Evolutionary conservation across 2,888 invertebrate genomes (phyloP).

Genomic region (Pemphredon lugubris): DNA sequence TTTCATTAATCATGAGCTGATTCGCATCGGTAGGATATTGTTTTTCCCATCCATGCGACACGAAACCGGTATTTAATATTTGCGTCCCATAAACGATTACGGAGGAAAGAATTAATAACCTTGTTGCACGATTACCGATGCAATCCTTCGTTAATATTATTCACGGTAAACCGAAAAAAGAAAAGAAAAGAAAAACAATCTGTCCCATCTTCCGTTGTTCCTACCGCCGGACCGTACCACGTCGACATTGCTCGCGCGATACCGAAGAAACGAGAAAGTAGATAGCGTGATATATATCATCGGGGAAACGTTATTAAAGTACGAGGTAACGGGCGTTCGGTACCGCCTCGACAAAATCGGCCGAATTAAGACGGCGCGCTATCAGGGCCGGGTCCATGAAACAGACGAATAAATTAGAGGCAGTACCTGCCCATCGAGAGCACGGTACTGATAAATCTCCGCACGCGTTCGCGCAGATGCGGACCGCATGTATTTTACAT

Average conservation of each 20-base stretch:
- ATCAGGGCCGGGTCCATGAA: slow-evolving; percentile 62
- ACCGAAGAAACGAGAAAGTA: slow-evolving; percentile 3
- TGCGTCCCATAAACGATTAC: too few species aligned
- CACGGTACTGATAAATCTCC: slow-evolving; percentile 74
- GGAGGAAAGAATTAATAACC: too few species aligned
- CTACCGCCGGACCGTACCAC: too few species aligned
- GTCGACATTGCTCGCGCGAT: background rate
- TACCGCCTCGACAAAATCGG: slow-evolving; percentile 55
- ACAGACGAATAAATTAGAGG: slow-evolving; percentile 72
- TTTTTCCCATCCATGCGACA: too few species aligned
- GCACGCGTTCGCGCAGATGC: slow-evolving; percentile 67
- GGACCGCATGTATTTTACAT: slow-evolving; percentile 77
- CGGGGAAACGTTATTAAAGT: slow-evolving; percentile 43
- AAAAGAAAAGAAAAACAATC: too few species aligned
- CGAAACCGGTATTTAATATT: too few species aligned
- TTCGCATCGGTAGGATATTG: too few species aligned
- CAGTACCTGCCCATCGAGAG: slow-evolving; percentile 71
- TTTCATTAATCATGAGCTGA: too few species aligned
- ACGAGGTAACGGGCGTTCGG: slow-evolving; percentile 23
- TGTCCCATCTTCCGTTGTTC: too few species aligned
- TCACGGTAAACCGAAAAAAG: too few species aligned
- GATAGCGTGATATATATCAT: slow-evolving; percentile 29
- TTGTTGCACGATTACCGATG: too few species aligned
- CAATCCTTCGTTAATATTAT: too few species aligned
- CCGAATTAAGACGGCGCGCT: slow-evolving; percentile 68